Evolutionary conservation across 2,888 invertebrate genomes (phyloP), one percentile per base, ranked within the genome.

Genomic region (Aethes cnicana): DNA sequence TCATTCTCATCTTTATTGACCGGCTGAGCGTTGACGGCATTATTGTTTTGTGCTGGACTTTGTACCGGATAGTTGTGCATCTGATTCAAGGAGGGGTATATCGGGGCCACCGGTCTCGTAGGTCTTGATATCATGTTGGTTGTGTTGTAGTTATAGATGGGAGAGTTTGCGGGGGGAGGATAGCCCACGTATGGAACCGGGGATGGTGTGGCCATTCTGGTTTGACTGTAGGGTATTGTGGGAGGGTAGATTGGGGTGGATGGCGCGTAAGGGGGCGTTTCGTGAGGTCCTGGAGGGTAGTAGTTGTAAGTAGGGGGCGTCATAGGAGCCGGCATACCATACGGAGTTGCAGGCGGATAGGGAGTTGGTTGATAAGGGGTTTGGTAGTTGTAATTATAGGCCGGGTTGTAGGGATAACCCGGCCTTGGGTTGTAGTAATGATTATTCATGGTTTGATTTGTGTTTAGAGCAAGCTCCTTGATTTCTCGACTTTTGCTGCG

Each of bases 101-200:
- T 63, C 3, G 52, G 46, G n/a, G 43, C 26, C 5, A 61, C 60
- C 0, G 86, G 85, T 9, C 80, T 65, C 0, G 83, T 70, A 1
- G 85, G 79, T 23, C 86, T 64, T 0, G 86, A 64, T 58, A 88
- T 85, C 83, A 89, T 77, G 28, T 85, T 88, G 0, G 88, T 88
- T 1, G 85, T 84, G 28, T 60, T 81, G 50, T 84, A 88, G 56
- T 86, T 88, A 59, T 85, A 88, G 0, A 72, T 47, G 0, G 72
- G 65, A 1, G 64, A 43, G 21, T 63, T 63, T 4, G 58, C 57
- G 0, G 57, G 50, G 8, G 66, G 57, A 0, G 77, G 69, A 49
- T 84, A 83, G 0, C 64, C 65, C 0, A 70, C 62, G 58, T 85
- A 87, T 0, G 84, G n/a, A n/a, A n/a, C n/a, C n/a, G n/a, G 77